A percentile compares a stretch with the other conserved stretches of the same genome.
phyloP scores from a whole-genome alignment of 2,113 vertebrate species.

The Rhodinocichla rosea region DNA sequence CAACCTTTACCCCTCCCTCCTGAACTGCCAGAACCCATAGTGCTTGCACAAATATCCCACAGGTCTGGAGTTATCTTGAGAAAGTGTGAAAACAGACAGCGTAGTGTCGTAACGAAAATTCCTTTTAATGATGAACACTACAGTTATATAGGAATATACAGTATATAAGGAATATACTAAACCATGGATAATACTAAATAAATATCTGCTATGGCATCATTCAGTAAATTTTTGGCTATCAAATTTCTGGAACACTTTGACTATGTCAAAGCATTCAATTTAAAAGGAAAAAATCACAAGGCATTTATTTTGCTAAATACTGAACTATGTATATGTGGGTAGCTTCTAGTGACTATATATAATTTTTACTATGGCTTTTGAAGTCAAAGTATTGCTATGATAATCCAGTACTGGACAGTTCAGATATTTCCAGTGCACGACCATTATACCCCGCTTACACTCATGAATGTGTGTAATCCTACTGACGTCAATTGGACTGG shows the following conservation, averaged over 20 bases:
- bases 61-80: background rate
- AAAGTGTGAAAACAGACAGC: background rate
- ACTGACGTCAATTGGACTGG: background rate
- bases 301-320: background rate
- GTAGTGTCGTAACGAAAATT: background rate
- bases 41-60: background rate
- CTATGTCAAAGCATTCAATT: background rate
- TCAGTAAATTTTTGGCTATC: background rate
- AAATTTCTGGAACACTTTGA: background rate
- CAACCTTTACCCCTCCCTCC: background rate
- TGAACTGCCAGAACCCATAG: background rate
- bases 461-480: background rate
- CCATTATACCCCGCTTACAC: background rate
- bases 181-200: background rate
- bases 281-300: background rate
- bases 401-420: background rate
- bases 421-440: background rate
- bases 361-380: slow-evolving; percentile 7
- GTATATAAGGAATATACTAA: background rate
- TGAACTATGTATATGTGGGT: background rate
- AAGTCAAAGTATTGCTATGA: background rate
- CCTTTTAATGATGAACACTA: background rate
- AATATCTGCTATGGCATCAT: background rate
- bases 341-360: background rate
- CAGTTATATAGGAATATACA: background rate